Conservation (phyloP, 2,888 invertebrate species). For the Drosophila cognata region DNA sequence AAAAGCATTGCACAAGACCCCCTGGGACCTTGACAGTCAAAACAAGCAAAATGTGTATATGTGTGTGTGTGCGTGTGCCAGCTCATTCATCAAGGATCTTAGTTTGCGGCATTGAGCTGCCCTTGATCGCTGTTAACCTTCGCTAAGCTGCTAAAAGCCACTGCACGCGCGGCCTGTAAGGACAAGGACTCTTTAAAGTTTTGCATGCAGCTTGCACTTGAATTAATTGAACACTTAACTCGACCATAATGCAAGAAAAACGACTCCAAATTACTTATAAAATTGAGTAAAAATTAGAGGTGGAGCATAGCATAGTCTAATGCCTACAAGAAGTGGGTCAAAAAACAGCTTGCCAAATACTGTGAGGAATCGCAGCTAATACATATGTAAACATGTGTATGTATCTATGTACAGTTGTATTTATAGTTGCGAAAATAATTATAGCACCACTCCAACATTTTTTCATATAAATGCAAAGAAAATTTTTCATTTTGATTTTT, state of each 20-base stretch:
- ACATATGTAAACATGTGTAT: not conserved
- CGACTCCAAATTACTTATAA: constrained; percentile 43
- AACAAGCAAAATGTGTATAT: not conserved
- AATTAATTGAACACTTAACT: constrained; percentile 25
- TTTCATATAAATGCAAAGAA: not conserved
- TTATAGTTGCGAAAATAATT: not conserved
- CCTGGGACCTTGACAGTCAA: constrained; percentile 38
- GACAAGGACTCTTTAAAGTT: constrained; percentile 25
- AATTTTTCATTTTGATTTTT: too few relatives aligned
- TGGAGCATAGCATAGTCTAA: too few relatives aligned
- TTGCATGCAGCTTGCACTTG: constrained; percentile 17
- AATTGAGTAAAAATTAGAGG: not conserved
- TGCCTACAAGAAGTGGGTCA: not conserved
- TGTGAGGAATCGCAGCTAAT: not conserved
- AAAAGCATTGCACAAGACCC: constrained; percentile 18
- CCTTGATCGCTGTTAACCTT: constrained; percentile 75
- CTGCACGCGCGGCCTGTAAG: constrained; percentile 35
- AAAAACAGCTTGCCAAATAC: not conserved
- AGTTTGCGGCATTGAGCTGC: constrained; percentile 65
- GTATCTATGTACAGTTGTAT: not conserved
- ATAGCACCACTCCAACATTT: not conserved
- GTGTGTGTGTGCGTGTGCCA: not conserved
- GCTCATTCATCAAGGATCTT: constrained; percentile 46
- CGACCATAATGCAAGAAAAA: constrained; percentile 48
- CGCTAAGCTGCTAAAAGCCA: constrained; percentile 15